Percentiles rank a stretch among this genome's conserved stretches.
Conservation (phyloP, 2,113 vertebrate genomes). For the Struthio camelus region DNA sequence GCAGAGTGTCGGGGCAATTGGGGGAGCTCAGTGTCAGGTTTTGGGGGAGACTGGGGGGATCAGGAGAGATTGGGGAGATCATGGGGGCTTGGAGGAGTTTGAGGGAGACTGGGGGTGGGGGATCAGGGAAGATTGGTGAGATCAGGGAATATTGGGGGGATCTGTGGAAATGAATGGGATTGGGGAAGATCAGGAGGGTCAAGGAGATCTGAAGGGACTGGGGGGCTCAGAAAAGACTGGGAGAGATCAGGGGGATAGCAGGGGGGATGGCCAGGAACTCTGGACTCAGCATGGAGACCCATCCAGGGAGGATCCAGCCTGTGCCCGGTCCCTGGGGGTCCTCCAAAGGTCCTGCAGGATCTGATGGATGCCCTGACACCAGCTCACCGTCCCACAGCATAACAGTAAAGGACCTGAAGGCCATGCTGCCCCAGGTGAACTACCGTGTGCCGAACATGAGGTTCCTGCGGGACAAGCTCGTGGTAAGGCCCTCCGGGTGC, state of each 20-base stretch:
- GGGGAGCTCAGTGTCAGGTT: too few relatives aligned
- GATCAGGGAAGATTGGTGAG: too few relatives aligned
- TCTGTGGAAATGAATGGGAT: too few relatives aligned
- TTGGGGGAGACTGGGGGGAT: not conserved
- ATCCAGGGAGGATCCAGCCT: not conserved
- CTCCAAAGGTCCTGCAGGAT: not conserved
- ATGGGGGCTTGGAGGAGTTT: not conserved
- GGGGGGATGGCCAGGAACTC: too few relatives aligned
- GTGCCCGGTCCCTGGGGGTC: accelerated
- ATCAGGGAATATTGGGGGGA: too few relatives aligned
- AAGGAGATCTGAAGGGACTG: too few relatives aligned
- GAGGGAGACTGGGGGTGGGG: too few relatives aligned
- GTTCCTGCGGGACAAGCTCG: conserved; percentile 85
- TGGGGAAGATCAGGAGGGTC: too few relatives aligned
- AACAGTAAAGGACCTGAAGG: conserved; percentile 86
- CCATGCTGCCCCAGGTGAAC: conserved; percentile 85
- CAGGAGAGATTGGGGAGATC: not conserved
- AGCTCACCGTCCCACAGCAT: conserved; percentile 55
- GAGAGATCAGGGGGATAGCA: too few relatives aligned
- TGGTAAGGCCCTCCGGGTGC: conserved; percentile 69
- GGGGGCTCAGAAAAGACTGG: too few relatives aligned
- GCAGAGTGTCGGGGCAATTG: too few relatives aligned
- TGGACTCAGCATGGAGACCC: not conserved
- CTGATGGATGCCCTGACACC: not conserved
- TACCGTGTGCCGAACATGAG: conserved; percentile 87